A percentile compares a stretch with the other conserved stretches of the same genome.
phyloP scores from a whole-genome alignment of 2,113 vertebrate species.

The Cryptomyrus ogoouensis region DNA sequence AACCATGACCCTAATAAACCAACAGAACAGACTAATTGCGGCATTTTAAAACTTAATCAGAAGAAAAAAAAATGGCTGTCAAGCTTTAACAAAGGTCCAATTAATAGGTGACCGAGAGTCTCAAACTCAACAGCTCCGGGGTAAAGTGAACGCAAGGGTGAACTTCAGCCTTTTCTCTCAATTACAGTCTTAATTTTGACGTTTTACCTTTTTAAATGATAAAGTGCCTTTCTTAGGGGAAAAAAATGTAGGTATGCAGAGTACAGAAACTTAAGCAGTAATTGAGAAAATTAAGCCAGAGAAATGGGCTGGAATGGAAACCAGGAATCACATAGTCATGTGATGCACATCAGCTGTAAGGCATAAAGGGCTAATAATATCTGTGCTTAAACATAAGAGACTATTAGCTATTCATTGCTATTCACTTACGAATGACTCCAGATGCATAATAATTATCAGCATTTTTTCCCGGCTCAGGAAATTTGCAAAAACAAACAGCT shows the following conservation, averaged over 20 bases:
- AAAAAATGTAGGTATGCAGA: neutral
- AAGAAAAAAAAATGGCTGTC: neutral
- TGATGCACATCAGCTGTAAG: neutral
- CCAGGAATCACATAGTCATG: neutral
- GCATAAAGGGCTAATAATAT: slow-evolving; percentile 3
- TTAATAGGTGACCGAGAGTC: neutral
- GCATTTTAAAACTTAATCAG: slow-evolving; percentile 4
- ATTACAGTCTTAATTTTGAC: neutral
- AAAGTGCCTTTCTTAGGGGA: neutral
- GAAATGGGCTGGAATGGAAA: slow-evolving; percentile 6
- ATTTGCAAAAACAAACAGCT: neutral
- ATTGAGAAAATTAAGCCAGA: slow-evolving; percentile 1
- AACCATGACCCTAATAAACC: slow-evolving; percentile 5
- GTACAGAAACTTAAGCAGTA: neutral
- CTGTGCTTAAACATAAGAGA: neutral
- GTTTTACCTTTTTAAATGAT: neutral
- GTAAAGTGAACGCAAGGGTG: neutral
- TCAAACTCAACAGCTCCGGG: neutral
- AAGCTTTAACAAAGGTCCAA: slow-evolving; percentile 12
- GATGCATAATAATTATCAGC: slow-evolving; percentile 1
- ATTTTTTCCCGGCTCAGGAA: neutral
- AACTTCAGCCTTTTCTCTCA: neutral
- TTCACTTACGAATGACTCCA: neutral
- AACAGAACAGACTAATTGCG: neutral
- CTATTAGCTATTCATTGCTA: neutral